Conservation (phyloP, 1,140 invertebrate genomes). For the Marisa cornuarietis region DNA sequence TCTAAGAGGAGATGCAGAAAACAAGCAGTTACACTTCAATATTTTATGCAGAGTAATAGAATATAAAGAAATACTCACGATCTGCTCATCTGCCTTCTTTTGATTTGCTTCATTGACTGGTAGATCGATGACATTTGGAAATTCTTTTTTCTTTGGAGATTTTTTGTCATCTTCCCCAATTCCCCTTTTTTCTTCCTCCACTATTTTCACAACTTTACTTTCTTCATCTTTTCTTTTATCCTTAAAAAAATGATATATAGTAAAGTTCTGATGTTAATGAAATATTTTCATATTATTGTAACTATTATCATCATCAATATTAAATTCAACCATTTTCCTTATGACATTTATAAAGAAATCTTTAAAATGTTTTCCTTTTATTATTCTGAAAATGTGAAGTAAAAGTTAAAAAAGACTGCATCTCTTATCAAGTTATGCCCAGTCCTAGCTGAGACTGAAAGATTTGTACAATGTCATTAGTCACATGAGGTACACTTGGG, state of each 20-base stretch:
- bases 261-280: neutral
- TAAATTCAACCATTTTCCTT: neutral
- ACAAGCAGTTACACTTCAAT: neutral
- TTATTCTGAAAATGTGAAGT: neutral
- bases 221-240: neutral
- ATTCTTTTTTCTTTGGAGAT: neutral
- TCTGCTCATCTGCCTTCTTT: conserved; percentile 10
- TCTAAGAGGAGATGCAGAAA: no score
- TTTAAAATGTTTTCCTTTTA: neutral
- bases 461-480: no score
- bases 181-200: neutral
- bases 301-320: conserved; percentile 15
- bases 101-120: conserved; percentile 9
- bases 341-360: no score
- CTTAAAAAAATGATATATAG: neutral
- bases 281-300: neutral
- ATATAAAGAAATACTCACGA: neutral
- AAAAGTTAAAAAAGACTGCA: conserved; percentile 1
- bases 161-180: neutral
- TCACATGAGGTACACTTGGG: no score
- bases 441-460: no score
- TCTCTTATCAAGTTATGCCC: neutral
- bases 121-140: conserved; percentile 10
- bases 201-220: neutral
- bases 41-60: neutral